phyloP scores from a whole-genome alignment of 1,140 invertebrate genomes.

The Trinorchestia longiramus region DNA sequence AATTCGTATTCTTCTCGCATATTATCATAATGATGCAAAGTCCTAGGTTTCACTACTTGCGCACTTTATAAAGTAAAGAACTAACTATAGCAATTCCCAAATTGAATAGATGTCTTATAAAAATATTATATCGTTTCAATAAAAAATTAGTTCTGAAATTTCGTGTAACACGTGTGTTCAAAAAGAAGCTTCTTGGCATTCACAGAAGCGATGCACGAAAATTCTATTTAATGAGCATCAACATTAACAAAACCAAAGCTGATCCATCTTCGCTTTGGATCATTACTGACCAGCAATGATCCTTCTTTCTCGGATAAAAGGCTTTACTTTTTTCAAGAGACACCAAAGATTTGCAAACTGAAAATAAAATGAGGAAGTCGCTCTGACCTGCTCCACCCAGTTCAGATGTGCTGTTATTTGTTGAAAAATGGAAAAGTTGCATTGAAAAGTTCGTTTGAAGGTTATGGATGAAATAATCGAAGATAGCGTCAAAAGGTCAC shows the following conservation, averaged over 20 bases:
- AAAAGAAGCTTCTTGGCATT: background rate
- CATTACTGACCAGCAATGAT: background rate
- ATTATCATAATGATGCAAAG: background rate
- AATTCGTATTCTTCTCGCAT: background rate
- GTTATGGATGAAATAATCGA: background rate
- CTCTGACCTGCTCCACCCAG: background rate
- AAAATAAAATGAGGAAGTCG: background rate
- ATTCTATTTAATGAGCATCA: background rate
- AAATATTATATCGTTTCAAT: too few species aligned
- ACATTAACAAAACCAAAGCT: background rate
- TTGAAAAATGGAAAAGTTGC: background rate
- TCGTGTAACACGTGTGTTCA: too few species aligned
- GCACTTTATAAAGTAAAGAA: background rate
- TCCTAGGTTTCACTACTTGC: background rate
- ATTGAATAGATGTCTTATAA: too few species aligned
- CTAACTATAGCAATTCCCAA: background rate
- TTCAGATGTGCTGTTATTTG: background rate
- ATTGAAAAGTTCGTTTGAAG: background rate
- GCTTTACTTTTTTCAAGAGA: background rate
- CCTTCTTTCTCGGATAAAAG: background rate
- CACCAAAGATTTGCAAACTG: background rate
- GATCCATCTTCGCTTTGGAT: too few species aligned
- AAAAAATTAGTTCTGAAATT: too few species aligned
- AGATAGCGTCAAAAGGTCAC: background rate
- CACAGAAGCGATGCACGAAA: background rate